phyloP scores from a whole-genome alignment of 1,140 invertebrate genomes.

The Trichogramma pretiosum region DNA sequence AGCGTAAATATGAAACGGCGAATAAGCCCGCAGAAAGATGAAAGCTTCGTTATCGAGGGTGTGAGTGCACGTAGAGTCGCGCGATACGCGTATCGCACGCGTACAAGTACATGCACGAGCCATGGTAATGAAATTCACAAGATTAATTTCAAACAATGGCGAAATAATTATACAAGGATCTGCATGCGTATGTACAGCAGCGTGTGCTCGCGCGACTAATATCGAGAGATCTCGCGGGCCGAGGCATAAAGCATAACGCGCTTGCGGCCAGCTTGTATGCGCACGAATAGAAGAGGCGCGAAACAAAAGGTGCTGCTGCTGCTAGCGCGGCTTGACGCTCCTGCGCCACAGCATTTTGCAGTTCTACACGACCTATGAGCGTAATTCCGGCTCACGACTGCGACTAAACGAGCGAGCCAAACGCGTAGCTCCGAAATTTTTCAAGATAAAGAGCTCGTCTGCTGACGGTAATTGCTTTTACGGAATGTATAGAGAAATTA shows the following conservation, averaged over 20 bases:
- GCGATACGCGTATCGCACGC: neutral
- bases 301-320: neutral
- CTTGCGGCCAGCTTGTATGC: neutral
- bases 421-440: conserved; percentile 20
- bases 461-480: too few species aligned
- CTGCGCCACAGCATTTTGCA: conserved; percentile 9
- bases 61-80: neutral
- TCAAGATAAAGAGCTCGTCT: too few species aligned
- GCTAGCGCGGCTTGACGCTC: conserved; percentile 1
- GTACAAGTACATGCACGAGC: neutral
- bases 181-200: too few species aligned
- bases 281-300: neutral
- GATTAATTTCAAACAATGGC: conserved; percentile 15
- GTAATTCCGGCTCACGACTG: conserved; percentile 11
- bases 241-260: neutral
- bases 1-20: neutral
- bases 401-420: neutral
- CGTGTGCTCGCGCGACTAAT: conserved; percentile 1
- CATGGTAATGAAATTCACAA: conserved; percentile 1
- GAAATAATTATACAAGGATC: conserved; percentile 6
- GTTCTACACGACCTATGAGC: conserved; percentile 9
- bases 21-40: neutral
- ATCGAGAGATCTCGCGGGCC: neutral
- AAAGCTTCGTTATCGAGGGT: neutral
- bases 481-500: too few species aligned